Evolutionary conservation across 2,888 invertebrate species (phyloP).

Genomic region (Autographa pulchrina): DNA sequence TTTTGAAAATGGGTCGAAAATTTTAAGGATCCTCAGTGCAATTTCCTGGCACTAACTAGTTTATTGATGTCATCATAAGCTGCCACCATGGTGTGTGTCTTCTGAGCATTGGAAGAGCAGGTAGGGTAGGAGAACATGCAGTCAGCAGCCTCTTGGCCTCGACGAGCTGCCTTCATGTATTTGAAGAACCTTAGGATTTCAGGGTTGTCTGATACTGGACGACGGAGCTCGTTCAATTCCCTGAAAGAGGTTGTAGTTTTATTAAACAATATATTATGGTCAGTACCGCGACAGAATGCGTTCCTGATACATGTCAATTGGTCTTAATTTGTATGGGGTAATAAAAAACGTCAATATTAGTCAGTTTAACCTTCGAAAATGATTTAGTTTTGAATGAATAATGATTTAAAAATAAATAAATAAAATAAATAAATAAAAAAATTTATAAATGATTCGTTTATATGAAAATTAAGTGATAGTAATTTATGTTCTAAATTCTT

Average conservation of each 20-base stretch:
- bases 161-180: conserved; percentile 96
- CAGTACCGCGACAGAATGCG: too few relatives aligned
- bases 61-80: conserved; percentile 97
- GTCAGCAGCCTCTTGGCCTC: conserved; percentile 94
- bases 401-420: too few relatives aligned
- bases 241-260: conserved; percentile 81
- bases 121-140: conserved; percentile 91
- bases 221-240: conserved; percentile 95
- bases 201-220: conserved; percentile 95
- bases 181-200: conserved; percentile 96
- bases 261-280: neutral
- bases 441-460: too few relatives aligned
- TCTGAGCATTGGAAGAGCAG: conserved; percentile 91
- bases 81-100: conserved; percentile 95
- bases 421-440: too few relatives aligned
- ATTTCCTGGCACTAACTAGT: conserved; percentile 94
- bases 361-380: too few relatives aligned
- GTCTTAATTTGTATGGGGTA: too few relatives aligned
- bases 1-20: neutral
- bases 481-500: too few relatives aligned
- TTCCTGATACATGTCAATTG: too few relatives aligned
- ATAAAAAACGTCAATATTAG: too few relatives aligned
- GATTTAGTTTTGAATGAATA: too few relatives aligned
- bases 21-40: conserved; percentile 62
- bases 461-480: too few relatives aligned